A percentile compares a stretch with the other conserved stretches of the same genome.
These are phyloP conservation scores for Tortricodes alternella DNA, from an alignment of 2,888 invertebrate species.

Conservation along the genomic window DNA sequence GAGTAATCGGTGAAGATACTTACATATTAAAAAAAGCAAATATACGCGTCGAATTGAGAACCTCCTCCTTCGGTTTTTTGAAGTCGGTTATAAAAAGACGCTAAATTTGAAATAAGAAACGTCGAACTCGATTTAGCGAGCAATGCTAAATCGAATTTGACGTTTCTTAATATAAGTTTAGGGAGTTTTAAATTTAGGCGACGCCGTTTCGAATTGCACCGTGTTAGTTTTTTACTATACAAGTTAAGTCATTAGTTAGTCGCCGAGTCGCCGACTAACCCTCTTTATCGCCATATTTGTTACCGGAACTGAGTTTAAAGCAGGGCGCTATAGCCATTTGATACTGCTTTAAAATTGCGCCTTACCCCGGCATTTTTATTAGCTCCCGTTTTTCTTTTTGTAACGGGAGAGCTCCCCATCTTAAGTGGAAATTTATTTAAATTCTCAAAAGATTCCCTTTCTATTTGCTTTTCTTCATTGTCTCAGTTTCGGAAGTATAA, in stretches of 20 bases:
- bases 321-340: constrained; percentile 56
- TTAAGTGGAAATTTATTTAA: constrained; percentile 74
- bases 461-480: constrained; percentile 51
- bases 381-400: constrained; percentile 66
- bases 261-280: constrained; percentile 27
- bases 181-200: too few relatives aligned
- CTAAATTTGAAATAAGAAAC: too few relatives aligned
- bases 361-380: constrained; percentile 71
- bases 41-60: too few relatives aligned
- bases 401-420: constrained; percentile 65
- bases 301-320: constrained; percentile 47
- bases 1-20: too few relatives aligned
- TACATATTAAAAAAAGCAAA: too few relatives aligned
- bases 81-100: too few relatives aligned
- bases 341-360: constrained; percentile 64
- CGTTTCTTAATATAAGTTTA: too few relatives aligned
- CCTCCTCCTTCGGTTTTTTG: too few relatives aligned
- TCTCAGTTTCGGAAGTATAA: constrained; percentile 57
- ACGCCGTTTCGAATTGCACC: too few relatives aligned
- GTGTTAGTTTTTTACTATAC: too few relatives aligned
- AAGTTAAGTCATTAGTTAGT: constrained; percentile 6
- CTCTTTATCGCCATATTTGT: constrained; percentile 45
- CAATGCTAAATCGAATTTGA: too few relatives aligned
- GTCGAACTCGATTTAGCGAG: too few relatives aligned
- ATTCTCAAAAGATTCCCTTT: constrained; percentile 66